These are phyloP conservation scores for Siderastrea radians DNA, from an alignment of 92 coral and sea anemone species.

Conservation along the genomic window DNA sequence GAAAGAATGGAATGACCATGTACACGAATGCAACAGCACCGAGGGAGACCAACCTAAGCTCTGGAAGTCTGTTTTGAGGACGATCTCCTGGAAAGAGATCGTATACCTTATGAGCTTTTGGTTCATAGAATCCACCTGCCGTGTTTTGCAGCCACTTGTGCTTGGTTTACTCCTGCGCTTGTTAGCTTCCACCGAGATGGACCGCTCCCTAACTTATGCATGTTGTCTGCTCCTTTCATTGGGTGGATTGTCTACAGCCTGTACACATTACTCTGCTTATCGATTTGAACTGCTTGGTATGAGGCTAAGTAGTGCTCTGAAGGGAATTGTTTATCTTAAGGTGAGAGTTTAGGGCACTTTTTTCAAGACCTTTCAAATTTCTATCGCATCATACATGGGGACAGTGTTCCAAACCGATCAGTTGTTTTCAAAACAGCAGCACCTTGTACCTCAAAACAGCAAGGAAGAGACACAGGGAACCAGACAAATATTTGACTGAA, in stretches of 20 bases:
- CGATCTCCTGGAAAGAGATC: background rate
- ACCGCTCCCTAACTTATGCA: background rate
- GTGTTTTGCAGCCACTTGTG: constrained; percentile 27
- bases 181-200: background rate
- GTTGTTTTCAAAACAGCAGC: background rate
- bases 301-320: constrained; percentile 24
- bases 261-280: constrained; percentile 22
- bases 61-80: too few species aligned
- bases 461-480: background rate
- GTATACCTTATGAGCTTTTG: constrained; percentile 1
- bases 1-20: constrained; percentile 20
- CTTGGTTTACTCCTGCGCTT: constrained; percentile 10
- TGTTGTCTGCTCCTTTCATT: too few species aligned
- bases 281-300: constrained; percentile 26
- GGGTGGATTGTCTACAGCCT: background rate
- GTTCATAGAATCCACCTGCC: constrained; percentile 14
- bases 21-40: background rate
- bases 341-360: background rate
- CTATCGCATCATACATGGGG: background rate
- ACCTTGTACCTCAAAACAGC: background rate
- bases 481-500: background rate
- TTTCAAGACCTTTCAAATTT: background rate
- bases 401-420: too few species aligned
- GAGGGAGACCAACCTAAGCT: constrained; percentile 13
- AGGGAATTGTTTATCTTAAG: constrained; percentile 22